These are phyloP conservation scores for Spilarctia lutea DNA, from an alignment of 2,888 invertebrate species.

Conservation along the genomic window DNA sequence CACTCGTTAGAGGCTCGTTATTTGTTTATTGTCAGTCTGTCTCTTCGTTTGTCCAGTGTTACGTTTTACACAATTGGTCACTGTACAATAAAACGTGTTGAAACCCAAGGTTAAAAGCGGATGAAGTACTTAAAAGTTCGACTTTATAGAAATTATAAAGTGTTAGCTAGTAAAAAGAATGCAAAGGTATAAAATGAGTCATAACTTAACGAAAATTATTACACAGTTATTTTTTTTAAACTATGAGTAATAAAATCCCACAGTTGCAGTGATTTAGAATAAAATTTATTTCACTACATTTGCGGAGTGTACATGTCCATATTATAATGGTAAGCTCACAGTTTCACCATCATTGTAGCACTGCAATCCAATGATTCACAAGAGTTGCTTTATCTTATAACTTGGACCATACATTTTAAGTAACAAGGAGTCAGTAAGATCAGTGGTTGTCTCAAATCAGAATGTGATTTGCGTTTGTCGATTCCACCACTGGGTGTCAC, in stretches of 20 bases:
- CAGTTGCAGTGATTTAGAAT: background rate
- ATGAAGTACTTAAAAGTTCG: background rate
- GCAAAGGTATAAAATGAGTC: too few relatives aligned
- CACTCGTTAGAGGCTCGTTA: conserved; percentile 82
- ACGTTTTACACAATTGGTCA: conserved; percentile 67
- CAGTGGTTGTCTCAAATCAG: conserved; percentile 65
- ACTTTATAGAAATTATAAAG: background rate
- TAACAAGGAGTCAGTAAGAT: conserved; percentile 74
- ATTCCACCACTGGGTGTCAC: conserved; percentile 42
- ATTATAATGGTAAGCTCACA: background rate
- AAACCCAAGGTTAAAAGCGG: conserved; percentile 45
- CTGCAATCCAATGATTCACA: background rate
- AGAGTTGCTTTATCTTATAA: background rate
- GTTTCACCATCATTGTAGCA: background rate
- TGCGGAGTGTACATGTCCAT: background rate
- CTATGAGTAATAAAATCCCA: background rate
- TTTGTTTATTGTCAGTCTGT: conserved; percentile 81
- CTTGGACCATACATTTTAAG: conserved; percentile 54
- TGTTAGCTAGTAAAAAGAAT: background rate
- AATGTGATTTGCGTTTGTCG: conserved; percentile 71
- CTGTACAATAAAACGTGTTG: conserved; percentile 62
- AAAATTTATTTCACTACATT: background rate
- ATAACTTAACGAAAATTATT: background rate
- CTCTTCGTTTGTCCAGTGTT: conserved; percentile 61
- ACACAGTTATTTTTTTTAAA: background rate